These are phyloP conservation scores for Deilephila elpenor DNA, from an alignment of 2,888 invertebrate species.

Conservation along the genomic window DNA sequence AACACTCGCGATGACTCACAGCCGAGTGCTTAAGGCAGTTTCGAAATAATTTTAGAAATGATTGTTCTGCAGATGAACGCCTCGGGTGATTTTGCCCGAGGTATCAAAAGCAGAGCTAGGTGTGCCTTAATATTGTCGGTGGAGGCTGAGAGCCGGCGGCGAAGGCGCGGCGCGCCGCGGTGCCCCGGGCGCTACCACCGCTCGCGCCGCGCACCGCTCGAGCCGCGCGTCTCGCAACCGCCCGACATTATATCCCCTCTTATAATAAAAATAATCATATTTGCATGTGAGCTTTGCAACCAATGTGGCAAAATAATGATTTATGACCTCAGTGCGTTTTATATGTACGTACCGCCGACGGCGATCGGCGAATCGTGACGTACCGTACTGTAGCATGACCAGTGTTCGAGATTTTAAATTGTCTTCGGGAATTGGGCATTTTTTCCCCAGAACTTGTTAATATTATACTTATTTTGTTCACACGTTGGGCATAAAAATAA, in stretches of 20 bases:
- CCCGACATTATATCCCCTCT: constrained; percentile 41
- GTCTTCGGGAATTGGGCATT: constrained; percentile 36
- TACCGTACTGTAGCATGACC: constrained; percentile 39
- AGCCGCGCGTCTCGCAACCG: constrained; percentile 29
- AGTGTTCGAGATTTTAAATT: constrained; percentile 35
- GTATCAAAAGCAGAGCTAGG: constrained; percentile 63
- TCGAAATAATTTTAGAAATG: constrained; percentile 78
- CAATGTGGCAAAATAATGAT: constrained; percentile 62
- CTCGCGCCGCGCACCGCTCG: constrained; percentile 35
- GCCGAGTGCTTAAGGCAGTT: constrained; percentile 58
- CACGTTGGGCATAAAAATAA: background rate
- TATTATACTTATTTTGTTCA: background rate
- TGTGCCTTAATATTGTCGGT: constrained; percentile 59
- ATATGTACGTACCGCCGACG: constrained; percentile 51
- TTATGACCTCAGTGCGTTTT: constrained; percentile 58
- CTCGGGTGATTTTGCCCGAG: constrained; percentile 60
- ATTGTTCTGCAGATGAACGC: constrained; percentile 78
- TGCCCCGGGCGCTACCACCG: constrained; percentile 44
- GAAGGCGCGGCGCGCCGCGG: constrained; percentile 36
- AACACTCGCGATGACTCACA: constrained; percentile 48
- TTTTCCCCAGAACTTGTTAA: background rate
- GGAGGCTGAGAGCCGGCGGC: constrained; percentile 40
- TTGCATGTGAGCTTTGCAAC: constrained; percentile 53
- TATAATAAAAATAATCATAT: constrained; percentile 51
- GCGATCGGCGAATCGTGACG: constrained; percentile 56